These are phyloP conservation scores for Laterallus jamaicensis DNA, from an alignment of 2,113 vertebrate genomes.

Conservation along the genomic window DNA sequence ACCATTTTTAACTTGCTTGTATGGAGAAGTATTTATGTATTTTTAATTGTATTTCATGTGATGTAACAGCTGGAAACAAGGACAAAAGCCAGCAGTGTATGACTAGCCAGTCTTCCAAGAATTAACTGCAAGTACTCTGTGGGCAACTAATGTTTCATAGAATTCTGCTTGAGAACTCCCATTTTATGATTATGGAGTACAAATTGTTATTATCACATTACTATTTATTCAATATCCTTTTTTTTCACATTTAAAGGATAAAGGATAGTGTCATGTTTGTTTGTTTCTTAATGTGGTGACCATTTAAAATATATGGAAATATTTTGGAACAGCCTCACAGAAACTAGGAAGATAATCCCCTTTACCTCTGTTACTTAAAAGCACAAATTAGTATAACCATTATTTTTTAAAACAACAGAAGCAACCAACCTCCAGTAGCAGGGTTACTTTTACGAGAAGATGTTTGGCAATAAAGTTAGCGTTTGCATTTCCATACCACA, in stretches of 20 bases:
- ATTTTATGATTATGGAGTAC: not conserved
- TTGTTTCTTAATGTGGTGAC: not conserved
- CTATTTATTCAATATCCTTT: not conserved
- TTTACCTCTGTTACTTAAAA: not conserved
- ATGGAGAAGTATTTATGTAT: conserved; percentile 66
- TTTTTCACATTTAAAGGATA: not conserved
- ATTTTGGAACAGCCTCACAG: not conserved
- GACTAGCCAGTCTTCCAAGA: conserved; percentile 57
- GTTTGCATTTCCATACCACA: not conserved
- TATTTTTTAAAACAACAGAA: conserved; percentile 1
- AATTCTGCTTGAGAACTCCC: not conserved
- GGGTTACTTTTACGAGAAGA: not conserved
- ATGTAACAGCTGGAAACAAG: conserved; percentile 61
- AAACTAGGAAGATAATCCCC: not conserved
- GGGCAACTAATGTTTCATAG: not conserved
- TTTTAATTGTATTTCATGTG: conserved; percentile 66
- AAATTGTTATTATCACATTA: not conserved
- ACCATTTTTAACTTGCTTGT: not conserved
- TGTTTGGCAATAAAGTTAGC: not conserved
- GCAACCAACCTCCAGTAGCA: not conserved
- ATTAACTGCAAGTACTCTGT: conserved; percentile 32
- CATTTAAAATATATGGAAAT: not conserved
- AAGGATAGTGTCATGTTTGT: not conserved
- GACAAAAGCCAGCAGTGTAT: conserved; percentile 49
- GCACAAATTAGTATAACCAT: not conserved